Conservation (phyloP, 2,888 invertebrate genomes). For the Teleiodes luculella region DNA sequence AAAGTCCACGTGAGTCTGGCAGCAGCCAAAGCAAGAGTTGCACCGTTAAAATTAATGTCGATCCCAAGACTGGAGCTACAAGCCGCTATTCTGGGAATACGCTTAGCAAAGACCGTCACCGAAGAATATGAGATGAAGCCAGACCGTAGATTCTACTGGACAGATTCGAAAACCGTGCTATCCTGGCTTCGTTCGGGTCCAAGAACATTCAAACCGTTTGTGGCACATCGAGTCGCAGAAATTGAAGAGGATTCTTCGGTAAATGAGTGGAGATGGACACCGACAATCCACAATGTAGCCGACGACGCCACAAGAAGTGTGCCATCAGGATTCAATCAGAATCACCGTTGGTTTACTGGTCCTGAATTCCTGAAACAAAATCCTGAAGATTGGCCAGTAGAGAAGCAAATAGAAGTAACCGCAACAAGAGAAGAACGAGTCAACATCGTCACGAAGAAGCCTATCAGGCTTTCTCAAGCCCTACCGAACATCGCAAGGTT, state of each 20-base stretch:
- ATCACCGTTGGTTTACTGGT: neutral
- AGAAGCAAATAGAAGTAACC: no score
- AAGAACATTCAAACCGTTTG: neutral
- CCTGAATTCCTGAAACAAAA: neutral
- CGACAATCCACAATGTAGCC: neutral
- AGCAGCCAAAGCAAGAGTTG: conserved; percentile 19
- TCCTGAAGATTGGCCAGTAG: neutral
- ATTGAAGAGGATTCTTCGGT: neutral
- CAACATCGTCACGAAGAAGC: neutral
- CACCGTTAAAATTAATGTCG: conserved; percentile 16
- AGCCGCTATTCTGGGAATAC: conserved; percentile 16
- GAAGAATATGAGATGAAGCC: neutral
- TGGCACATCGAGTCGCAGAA: conserved; percentile 1
- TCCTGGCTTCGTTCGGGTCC: neutral
- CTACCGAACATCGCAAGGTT: neutral
- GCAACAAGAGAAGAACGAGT: neutral
- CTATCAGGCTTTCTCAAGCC: no score
- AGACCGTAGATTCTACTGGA: neutral
- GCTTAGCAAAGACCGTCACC: neutral
- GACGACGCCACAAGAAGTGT: neutral
- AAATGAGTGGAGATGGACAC: conserved; percentile 20
- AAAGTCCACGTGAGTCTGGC: neutral
- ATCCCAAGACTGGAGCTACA: conserved; percentile 24
- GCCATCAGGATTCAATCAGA: neutral
- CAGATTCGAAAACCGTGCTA: neutral